Evolutionary conservation across 1,140 invertebrate genomes (phyloP), one percentile per base, ranked within the genome.

Genomic region (Leptopilina boulardi): DNA sequence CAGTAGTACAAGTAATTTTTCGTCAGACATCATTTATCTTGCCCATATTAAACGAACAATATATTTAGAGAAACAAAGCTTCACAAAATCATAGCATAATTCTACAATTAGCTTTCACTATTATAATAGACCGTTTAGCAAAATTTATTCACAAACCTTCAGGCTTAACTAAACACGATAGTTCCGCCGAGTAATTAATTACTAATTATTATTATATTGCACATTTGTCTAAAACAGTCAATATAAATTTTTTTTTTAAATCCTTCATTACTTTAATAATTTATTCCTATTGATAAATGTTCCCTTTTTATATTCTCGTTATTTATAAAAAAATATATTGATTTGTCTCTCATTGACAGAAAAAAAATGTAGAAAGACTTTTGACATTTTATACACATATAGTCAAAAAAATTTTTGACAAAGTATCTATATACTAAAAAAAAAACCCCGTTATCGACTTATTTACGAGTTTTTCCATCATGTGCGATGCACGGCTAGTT

Each of bases 401-500:
- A 78, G 75, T 77, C 66, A 78, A 80, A 82, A 38, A n/a, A n/a
- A n/a, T n/a, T n/a, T n/a, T n/a, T n/a, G n/a, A n/a, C n/a, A n/a
- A n/a, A n/a, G n/a, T 38, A 38, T 38, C 0, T 6, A 51, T n/a
- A 41, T 44, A 72, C 71, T n/a, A 23, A 26, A 71, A 71, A 8
- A n/a, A n/a, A n/a, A n/a, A n/a, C n/a, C n/a, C 54, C 19, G 38
- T 21, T 71, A 59, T 70, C 56, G 74, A 66, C 74, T 80, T 83
- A 83, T 83, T 83, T 83, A 83, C 74, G 81, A 83, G 82, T 75
- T 80, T 81, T 21, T 26, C 73, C 71, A 38, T 21, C 77, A 34
- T 71, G 78, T 81, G n/a, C n/a, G 82, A 83, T 78, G 74, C 73
- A 81, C 73, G 82, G 44, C 38, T 75, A 70, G 74, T 78, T 83